A percentile compares a stretch with the other conserved stretches of the same genome.
Evolutionary conservation across 1,140 invertebrate genomes (phyloP).

Genomic region (Calycopis cecrops): DNA sequence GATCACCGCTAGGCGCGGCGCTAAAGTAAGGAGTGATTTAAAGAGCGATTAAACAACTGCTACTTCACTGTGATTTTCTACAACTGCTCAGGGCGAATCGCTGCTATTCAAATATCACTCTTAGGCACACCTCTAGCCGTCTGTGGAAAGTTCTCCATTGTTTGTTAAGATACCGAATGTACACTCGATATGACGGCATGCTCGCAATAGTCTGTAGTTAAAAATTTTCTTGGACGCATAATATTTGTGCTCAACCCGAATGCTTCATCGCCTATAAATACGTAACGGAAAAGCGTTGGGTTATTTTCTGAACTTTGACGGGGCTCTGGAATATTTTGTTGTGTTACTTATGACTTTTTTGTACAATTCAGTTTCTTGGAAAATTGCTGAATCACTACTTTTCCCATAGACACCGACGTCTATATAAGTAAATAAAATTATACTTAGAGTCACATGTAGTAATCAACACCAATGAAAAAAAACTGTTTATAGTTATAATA

Average conservation of each 20-base stretch:
- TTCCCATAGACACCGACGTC: neutral
- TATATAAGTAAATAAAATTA: conserved; percentile 13
- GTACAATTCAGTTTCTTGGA: conserved; percentile 10
- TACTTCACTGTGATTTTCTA: no score
- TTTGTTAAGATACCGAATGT: conserved; percentile 13
- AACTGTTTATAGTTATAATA: conserved; percentile 12
- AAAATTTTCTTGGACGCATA: conserved; percentile 15
- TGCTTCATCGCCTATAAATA: conserved; percentile 15
- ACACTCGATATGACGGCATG: conserved; percentile 11
- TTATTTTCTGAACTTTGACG: conserved; percentile 13
- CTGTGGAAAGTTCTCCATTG: conserved; percentile 7
- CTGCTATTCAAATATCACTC: no score
- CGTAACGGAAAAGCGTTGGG: conserved; percentile 13
- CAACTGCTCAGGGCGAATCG: no score
- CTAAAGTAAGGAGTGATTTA: no score
- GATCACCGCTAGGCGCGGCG: no score
- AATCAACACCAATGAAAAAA: conserved; percentile 1
- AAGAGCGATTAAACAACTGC: no score
- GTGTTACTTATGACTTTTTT: conserved; percentile 4
- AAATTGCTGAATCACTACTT: conserved; percentile 6
- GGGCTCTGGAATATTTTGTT: conserved; percentile 11
- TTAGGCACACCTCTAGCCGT: conserved; percentile 3
- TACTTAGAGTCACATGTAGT: conserved; percentile 5
- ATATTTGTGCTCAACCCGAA: conserved; percentile 14
- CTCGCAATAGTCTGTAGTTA: conserved; percentile 13